Percentiles rank a stretch among this genome's conserved stretches.
Evolutionary conservation across 2,113 vertebrate species (phyloP).

Genomic region (Balaeniceps rex): DNA sequence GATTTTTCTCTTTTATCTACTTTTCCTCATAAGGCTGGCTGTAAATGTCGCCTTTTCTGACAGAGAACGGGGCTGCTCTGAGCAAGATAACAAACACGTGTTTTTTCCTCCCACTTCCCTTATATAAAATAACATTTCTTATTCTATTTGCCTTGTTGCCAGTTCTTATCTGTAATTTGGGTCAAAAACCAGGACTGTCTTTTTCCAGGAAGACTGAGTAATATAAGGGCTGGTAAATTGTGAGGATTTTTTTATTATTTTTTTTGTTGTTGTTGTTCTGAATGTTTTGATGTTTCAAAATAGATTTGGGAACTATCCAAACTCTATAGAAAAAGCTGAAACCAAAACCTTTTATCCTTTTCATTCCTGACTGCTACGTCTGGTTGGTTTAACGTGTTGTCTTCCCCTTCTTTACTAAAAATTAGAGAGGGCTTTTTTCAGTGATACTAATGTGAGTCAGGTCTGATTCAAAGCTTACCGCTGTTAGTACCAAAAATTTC

Average conservation of each 20-base stretch:
- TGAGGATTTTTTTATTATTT: neutral
- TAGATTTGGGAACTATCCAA: neutral
- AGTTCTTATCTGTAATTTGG: conserved; percentile 11
- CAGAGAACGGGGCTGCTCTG: neutral
- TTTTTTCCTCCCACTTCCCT: neutral
- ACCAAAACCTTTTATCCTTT: neutral
- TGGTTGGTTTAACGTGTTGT: neutral
- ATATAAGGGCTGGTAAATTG: neutral
- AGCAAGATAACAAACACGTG: neutral
- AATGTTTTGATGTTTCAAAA: neutral
- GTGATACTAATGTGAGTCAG: neutral
- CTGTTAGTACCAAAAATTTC: neutral
- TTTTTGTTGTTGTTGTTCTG: neutral
- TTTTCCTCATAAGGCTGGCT: neutral
- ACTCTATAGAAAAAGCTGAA: neutral
- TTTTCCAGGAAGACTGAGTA: neutral
- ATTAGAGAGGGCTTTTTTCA: neutral
- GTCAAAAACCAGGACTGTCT: neutral
- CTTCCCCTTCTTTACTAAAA: neutral
- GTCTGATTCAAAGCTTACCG: neutral
- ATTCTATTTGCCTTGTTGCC: neutral
- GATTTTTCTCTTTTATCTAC: conserved; percentile 10
- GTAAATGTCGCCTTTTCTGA: neutral
- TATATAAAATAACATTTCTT: neutral
- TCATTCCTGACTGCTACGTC: neutral